Base-by-base conservation (phyloP, 2,113 vertebrate genomes). In the Bubo scandiacus region DNA sequence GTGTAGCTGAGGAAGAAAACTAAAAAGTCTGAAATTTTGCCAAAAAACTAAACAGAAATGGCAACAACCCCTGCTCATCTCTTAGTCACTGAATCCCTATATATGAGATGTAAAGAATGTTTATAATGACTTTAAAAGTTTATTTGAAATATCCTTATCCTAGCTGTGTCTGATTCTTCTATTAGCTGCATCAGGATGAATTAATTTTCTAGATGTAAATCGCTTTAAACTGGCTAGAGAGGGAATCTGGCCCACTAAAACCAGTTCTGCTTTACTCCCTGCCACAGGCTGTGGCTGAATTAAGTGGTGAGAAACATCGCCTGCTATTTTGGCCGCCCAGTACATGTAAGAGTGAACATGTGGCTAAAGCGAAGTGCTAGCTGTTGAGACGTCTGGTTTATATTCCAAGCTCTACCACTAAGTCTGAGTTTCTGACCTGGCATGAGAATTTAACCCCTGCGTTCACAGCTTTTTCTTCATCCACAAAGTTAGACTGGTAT, bases 321-420 rank as follows among this genome's bases (percentile, higher is more conserved):
- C 36, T 45, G 21, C 49, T 90, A 51, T 92, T 91, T 89, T 73
- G 57, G 34, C 66, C 4, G 2, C 29, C 15, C 13, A 59, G 26
- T 65, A 21, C 25, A 30, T 27, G 13, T 43, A 78, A 86, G 59
- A 88, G 51, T 67, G 74, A 90, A 81, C 54, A 70, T 38, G 26
- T 62, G n/a, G 74, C 57, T 90, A 72, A 75, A 92, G n/a, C 0
- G 1, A 92, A 90, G 79, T 81, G 13, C 8, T 75, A 51, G 34
- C 84, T 94, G 54, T 91, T 88, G 81, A 86, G 49, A 89, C 36
- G 43, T 79, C 73, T 77, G 80, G n/a, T 75, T 92, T 92, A 55
- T 91, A 73, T 86, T 91, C 40, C 51, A 57, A 49, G 11, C 12
- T 77, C 36, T 75, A 15, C 6, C 1, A 34, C 25, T 32, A 54